phyloP scores from a whole-genome alignment of 2,113 vertebrate genomes.

The Microtus ochrogaster region DNA sequence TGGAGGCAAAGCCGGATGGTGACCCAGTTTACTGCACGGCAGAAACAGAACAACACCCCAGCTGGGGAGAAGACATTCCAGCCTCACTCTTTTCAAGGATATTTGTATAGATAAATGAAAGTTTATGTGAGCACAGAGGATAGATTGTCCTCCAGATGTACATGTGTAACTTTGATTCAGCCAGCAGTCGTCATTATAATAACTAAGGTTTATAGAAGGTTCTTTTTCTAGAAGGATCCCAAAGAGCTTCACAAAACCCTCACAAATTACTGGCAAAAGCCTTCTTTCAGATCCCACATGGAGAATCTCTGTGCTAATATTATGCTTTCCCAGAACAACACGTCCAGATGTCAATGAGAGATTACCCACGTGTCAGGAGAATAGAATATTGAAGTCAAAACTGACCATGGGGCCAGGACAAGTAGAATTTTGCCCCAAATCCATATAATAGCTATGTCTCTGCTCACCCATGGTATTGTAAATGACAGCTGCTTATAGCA shows the following conservation, averaged over 20 bases:
- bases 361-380: slow-evolving; percentile 40
- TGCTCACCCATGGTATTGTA: slow-evolving; percentile 21
- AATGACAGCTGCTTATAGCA: slow-evolving; percentile 58
- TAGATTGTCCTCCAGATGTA: slow-evolving; percentile 69
- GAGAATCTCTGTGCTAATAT: slow-evolving; percentile 60
- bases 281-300: slow-evolving; percentile 43
- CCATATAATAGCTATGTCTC: slow-evolving; percentile 26
- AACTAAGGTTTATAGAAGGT: slow-evolving; percentile 69
- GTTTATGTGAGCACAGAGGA: slow-evolving; percentile 69
- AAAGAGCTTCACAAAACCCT: slow-evolving; percentile 78
- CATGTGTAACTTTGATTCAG: slow-evolving; percentile 72
- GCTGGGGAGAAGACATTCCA: slow-evolving; percentile 71
- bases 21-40: slow-evolving; percentile 71
- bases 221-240: slow-evolving; percentile 73
- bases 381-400: slow-evolving; percentile 67
- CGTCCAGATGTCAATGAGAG: slow-evolving; percentile 58
- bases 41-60: slow-evolving; percentile 73
- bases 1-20: not conserved
- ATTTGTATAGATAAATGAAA: slow-evolving; percentile 82
- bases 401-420: not conserved
- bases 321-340: not conserved
- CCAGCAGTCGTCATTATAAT: slow-evolving; percentile 65
- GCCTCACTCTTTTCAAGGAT: slow-evolving; percentile 79
- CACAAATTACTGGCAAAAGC: slow-evolving; percentile 68
- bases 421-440: slow-evolving; percentile 51